Conservation (phyloP, 2,888 invertebrate genomes). For the Nezara viridula region DNA sequence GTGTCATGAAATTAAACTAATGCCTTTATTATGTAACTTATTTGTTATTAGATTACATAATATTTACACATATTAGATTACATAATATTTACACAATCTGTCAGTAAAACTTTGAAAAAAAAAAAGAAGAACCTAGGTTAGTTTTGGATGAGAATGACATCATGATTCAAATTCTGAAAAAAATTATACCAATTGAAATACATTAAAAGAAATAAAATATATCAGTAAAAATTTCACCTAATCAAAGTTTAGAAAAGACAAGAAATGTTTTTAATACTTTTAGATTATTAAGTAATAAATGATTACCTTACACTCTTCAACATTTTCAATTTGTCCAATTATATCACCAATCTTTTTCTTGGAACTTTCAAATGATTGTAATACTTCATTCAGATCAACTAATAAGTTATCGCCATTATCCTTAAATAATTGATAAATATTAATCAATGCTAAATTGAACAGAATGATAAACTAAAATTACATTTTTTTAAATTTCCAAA, state of each 20-base stretch:
- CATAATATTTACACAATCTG: no score
- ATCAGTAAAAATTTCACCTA: neutral
- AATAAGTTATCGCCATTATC: slow-evolving; percentile 1
- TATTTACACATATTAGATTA: no score
- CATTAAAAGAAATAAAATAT: no score
- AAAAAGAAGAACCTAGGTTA: no score
- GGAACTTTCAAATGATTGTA: slow-evolving; percentile 17
- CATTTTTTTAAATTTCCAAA: no score
- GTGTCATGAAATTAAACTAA: no score
- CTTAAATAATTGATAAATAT: neutral
- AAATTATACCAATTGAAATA: no score
- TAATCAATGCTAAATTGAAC: neutral
- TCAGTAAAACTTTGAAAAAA: no score
- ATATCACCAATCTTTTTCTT: neutral
- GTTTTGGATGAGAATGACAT: no score
- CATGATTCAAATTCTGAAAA: no score
- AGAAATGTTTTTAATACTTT: neutral
- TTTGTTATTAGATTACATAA: no score
- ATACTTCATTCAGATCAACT: neutral
- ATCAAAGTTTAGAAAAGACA: neutral
- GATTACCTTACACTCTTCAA: slow-evolving; percentile 26
- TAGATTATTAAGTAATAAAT: neutral
- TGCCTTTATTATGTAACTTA: no score
- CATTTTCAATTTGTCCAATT: neutral
- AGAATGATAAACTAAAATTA: neutral